phyloP scores from a whole-genome alignment of 2,113 vertebrate genomes.

The Malaclemys terrapin region DNA sequence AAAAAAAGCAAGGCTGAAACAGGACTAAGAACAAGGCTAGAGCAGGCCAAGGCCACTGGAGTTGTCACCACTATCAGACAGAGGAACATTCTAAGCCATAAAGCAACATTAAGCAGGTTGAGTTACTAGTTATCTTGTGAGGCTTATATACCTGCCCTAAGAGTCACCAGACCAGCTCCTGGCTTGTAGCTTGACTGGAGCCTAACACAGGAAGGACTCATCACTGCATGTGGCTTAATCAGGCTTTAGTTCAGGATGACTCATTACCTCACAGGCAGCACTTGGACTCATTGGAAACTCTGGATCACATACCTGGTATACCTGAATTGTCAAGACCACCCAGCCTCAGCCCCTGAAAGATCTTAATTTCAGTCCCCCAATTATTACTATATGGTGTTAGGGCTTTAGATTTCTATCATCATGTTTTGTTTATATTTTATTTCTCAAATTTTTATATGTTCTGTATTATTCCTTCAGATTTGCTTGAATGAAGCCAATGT shows the following conservation, averaged over 20 bases:
- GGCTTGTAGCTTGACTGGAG: neutral
- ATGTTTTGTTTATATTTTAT: conserved; percentile 26
- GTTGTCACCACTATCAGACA: neutral
- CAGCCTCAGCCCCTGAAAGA: conserved; percentile 17
- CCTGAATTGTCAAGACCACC: conserved; percentile 50
- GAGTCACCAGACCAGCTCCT: neutral
- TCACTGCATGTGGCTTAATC: neutral
- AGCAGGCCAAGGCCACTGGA: neutral
- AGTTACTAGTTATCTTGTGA: neutral
- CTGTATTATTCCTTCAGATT: neutral
- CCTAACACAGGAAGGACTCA: neutral
- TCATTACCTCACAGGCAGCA: neutral
- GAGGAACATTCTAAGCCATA: neutral
- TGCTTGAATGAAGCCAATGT: conserved; percentile 12
- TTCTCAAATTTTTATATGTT: conserved; percentile 34
- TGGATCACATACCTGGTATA: neutral
- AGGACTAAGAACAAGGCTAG: too few relatives aligned
- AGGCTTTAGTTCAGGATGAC: neutral
- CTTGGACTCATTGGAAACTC: conserved; percentile 34
- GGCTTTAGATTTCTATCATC: neutral
- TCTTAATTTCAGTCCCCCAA: conserved; percentile 11
- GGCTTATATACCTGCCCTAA: neutral
- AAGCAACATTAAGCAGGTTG: neutral
- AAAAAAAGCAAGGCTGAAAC: neutral
- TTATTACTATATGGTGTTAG: neutral